phyloP scores from a whole-genome alignment of 2,888 invertebrate genomes.

The Chaetogeoica ovagalla region DNA sequence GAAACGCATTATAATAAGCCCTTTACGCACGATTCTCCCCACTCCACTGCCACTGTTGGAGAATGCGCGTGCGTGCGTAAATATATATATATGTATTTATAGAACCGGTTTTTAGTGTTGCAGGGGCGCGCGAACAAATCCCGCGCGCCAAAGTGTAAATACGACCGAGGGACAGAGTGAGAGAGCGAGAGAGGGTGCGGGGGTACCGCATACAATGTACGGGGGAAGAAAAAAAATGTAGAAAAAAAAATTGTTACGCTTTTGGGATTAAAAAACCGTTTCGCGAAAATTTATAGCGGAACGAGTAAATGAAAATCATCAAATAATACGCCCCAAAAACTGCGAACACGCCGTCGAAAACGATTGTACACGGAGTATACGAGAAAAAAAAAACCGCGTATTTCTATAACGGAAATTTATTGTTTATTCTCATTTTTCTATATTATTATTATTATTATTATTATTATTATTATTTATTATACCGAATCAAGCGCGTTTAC shows the following conservation, averaged over 20 bases:
- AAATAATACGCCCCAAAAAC: too few species aligned
- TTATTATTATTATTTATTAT: too few species aligned
- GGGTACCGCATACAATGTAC: not conserved
- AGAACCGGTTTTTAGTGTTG: constrained; percentile 43
- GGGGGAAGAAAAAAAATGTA: constrained; percentile 15
- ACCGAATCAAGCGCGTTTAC: too few species aligned
- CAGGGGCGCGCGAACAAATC: constrained; percentile 40
- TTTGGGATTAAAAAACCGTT: not conserved
- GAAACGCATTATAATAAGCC: constrained; percentile 39
- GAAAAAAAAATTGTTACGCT: not conserved
- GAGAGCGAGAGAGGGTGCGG: too few species aligned
- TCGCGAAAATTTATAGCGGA: not conserved
- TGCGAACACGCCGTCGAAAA: too few species aligned
- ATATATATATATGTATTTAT: not conserved
- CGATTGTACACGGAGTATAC: too few species aligned
- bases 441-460: too few species aligned
- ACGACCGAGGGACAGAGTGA: too few species aligned
- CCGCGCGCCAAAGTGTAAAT: constrained; percentile 10
- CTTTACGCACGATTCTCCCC: constrained; percentile 46
- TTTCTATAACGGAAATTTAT: too few species aligned
- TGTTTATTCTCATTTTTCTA: too few species aligned
- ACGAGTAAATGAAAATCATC: too few species aligned
- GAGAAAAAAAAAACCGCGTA: too few species aligned
- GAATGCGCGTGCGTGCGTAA: constrained; percentile 8
- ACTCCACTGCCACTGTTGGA: not conserved